Evolutionary conservation across 2,888 invertebrate species (phyloP).

Genomic region (Agrochola circellaris): DNA sequence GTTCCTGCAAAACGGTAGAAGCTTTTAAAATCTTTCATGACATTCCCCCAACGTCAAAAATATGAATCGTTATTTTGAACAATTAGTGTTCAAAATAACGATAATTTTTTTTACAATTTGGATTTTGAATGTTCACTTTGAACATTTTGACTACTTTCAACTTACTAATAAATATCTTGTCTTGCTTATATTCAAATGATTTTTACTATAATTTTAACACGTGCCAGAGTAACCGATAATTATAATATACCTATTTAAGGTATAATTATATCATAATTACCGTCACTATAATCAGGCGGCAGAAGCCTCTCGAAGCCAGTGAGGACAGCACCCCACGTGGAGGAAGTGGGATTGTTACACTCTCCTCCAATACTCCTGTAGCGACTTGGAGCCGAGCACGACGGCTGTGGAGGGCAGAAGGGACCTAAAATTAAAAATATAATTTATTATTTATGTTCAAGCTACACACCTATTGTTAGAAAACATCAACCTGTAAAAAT

Average conservation of each 20-base stretch:
- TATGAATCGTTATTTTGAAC: no score
- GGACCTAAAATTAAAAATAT: slow-evolving; percentile 79
- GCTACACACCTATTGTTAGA: background rate
- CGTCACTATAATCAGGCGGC: slow-evolving; percentile 89
- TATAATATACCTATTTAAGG: background rate
- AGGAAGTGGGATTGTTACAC: slow-evolving; percentile 94
- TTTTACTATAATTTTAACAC: background rate
- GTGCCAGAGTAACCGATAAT: background rate
- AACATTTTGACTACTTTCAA: background rate
- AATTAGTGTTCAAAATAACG: background rate
- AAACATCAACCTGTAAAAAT: background rate
- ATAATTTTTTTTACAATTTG: background rate
- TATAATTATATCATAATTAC: slow-evolving; percentile 48
- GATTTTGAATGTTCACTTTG: background rate
- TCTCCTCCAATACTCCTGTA: slow-evolving; percentile 95
- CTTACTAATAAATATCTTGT: background rate
- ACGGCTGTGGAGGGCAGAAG: slow-evolving; percentile 80
- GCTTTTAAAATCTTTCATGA: background rate
- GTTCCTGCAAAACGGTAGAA: slow-evolving; percentile 70
- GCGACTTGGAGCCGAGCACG: slow-evolving; percentile 86
- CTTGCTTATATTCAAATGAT: no score
- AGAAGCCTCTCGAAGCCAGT: slow-evolving; percentile 92
- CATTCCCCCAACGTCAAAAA: background rate
- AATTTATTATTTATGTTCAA: background rate
- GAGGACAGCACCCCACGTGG: slow-evolving; percentile 93